Conservation (phyloP, 1,140 invertebrate species). For the Leptopilina clavipes region DNA sequence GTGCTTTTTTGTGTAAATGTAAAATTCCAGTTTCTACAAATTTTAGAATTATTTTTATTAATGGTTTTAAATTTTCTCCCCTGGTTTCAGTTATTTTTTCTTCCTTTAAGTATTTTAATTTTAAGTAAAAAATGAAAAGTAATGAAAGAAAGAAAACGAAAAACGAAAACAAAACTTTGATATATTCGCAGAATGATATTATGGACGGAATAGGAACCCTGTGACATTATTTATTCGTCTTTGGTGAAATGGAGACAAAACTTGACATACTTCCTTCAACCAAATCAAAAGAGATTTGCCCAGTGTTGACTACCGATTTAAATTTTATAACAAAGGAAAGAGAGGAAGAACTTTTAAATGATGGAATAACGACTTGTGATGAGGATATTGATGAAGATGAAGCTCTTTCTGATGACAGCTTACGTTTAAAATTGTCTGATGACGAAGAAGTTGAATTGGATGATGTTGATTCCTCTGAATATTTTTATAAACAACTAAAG, state of each 20-base stretch:
- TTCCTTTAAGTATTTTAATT: no score
- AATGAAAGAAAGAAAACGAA: no score
- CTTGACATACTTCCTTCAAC: constrained; percentile 56
- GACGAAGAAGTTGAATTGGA: constrained; percentile 63
- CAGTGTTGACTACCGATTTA: constrained; percentile 46
- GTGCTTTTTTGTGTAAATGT: no score
- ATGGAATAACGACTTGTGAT: constrained; percentile 37
- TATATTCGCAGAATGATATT: constrained; percentile 57
- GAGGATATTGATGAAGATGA: constrained; percentile 68
- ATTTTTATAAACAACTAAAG: constrained; percentile 28
- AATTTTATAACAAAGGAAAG: constrained; percentile 60
- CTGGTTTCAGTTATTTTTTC: no score
- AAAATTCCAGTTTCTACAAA: no score
- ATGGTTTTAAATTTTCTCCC: no score
- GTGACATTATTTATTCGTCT: constrained; percentile 49
- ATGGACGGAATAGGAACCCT: constrained; percentile 49
- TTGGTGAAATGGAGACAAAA: constrained; percentile 64
- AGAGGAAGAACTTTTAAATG: constrained; percentile 62
- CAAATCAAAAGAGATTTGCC: constrained; percentile 56
- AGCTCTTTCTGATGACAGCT: constrained; percentile 65
- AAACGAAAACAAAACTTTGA: constrained; percentile 41
- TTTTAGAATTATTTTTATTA: no score
- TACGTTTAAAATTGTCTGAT: constrained; percentile 69
- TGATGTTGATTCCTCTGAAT: constrained; percentile 33
- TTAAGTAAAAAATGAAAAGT: no score